These are phyloP conservation scores for Cottoperca gobio DNA, from an alignment of 2,797 vertebrate genomes.

Conservation along the genomic window DNA sequence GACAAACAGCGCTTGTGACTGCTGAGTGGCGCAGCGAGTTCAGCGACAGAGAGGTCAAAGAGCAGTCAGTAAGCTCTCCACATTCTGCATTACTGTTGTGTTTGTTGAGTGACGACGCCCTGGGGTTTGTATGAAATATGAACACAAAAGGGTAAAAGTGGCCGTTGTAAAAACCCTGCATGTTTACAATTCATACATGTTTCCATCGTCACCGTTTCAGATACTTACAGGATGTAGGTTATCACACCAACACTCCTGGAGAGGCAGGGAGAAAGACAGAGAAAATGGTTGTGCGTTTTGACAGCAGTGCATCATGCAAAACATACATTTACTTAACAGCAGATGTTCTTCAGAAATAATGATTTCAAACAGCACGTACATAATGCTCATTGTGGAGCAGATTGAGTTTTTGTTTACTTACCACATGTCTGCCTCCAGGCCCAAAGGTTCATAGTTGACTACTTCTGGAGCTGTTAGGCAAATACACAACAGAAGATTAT, in stretches of 20 bases:
- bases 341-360: slow-evolving; percentile 33
- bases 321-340: slow-evolving; percentile 6
- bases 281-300: background rate
- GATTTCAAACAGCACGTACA: slow-evolving; percentile 7
- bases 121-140: background rate
- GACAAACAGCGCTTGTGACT: background rate
- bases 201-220: background rate
- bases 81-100: background rate
- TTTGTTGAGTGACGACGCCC: background rate
- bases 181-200: background rate
- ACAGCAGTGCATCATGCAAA: background rate
- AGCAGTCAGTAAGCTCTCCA: slow-evolving; percentile 8
- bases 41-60: slow-evolving; percentile 22
- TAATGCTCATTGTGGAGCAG: background rate
- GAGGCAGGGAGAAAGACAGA: slow-evolving; percentile 10
- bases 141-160: background rate
- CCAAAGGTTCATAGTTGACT: slow-evolving; percentile 97
- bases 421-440: slow-evolving; percentile 99
- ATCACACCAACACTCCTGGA: slow-evolving; percentile 86
- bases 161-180: background rate
- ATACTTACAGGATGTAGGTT: slow-evolving; percentile 87
- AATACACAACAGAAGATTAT: slow-evolving; percentile 18
- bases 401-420: slow-evolving; percentile 78
- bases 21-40: background rate
- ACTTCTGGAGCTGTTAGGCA: slow-evolving; percentile 93